These are phyloP conservation scores for Hypotaenidia philippensis DNA, from an alignment of 2,797 vertebrate species.

Conservation along the genomic window DNA sequence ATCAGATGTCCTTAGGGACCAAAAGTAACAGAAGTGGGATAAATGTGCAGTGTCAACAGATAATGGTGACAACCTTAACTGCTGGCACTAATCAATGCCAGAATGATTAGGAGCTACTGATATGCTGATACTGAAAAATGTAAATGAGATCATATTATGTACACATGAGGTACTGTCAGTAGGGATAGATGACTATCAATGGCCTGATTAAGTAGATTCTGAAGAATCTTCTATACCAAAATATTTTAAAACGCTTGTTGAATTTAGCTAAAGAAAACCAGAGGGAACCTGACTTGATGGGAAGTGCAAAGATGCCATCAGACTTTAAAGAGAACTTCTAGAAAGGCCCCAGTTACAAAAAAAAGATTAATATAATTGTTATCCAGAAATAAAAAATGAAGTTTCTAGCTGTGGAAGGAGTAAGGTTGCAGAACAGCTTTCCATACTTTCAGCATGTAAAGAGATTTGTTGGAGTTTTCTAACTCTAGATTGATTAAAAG, in stretches of 20 bases:
- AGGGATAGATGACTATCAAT: neutral
- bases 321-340: neutral
- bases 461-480: neutral
- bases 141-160: neutral
- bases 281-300: neutral
- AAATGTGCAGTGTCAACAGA: neutral
- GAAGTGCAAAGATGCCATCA: neutral
- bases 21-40: neutral
- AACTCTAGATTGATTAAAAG: neutral
- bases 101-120: neutral
- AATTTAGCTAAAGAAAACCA: neutral
- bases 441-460: neutral
- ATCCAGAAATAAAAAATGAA: neutral
- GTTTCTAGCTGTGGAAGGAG: neutral
- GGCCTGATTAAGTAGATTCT: neutral
- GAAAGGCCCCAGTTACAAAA: neutral
- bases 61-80: neutral
- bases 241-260: neutral
- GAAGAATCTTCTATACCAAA: neutral
- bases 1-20: neutral
- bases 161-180: neutral
- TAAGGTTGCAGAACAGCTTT: neutral
- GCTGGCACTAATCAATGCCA: neutral
- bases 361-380: neutral
- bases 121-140: neutral